phyloP scores from a whole-genome alignment of 2,888 invertebrate species.

The Papilio gigon region DNA sequence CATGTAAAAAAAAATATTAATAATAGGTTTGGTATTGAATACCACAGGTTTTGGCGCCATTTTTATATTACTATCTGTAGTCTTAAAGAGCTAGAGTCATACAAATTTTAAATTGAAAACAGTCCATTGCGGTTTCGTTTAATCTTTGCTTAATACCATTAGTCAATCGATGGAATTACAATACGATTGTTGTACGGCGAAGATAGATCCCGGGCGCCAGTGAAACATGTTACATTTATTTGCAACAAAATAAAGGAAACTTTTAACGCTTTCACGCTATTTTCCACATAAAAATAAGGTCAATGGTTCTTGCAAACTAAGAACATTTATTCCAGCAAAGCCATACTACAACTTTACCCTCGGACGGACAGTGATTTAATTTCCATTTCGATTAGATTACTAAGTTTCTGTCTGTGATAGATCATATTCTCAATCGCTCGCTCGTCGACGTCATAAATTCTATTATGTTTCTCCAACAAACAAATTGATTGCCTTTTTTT shows the following conservation, averaged over 20 bases:
- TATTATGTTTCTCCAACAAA: conserved; percentile 9
- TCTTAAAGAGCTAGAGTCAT: background rate
- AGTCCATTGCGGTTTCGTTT: background rate
- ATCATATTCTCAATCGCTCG: conserved; percentile 15
- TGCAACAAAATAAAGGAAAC: conserved; percentile 29
- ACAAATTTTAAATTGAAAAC: background rate
- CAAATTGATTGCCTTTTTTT: background rate
- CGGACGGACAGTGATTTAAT: background rate
- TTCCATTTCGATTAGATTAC: conserved; percentile 18
- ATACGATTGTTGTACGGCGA: conserved; percentile 19
- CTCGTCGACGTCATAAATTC: background rate
- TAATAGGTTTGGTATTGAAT: too few species aligned
- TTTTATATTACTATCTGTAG: too few species aligned
- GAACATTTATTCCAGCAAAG: conserved; percentile 14
- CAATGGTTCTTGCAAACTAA: conserved; percentile 20
- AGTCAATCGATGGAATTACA: conserved; percentile 12
- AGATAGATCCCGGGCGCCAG: background rate
- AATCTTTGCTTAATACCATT: conserved; percentile 9
- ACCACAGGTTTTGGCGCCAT: too few species aligned
- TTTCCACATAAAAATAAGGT: conserved; percentile 30
- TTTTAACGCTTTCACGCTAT: conserved; percentile 35
- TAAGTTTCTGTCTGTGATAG: conserved; percentile 9
- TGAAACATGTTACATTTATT: conserved; percentile 12
- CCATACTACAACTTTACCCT: background rate
- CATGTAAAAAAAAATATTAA: too few species aligned